Conservation (phyloP, 1,140 invertebrate genomes). For the Battus philenor region DNA sequence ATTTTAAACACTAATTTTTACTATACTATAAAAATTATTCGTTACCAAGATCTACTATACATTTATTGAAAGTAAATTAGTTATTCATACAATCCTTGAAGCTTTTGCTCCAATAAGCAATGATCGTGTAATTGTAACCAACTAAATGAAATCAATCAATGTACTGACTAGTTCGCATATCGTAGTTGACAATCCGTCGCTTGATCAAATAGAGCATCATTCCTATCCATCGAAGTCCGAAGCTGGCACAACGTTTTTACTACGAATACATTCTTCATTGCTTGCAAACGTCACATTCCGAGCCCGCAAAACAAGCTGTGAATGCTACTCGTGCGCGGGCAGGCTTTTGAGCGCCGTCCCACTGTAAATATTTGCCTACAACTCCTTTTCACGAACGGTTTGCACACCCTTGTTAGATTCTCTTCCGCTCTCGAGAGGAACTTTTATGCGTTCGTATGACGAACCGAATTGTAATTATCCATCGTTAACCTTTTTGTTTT, state of each 20-base stretch:
- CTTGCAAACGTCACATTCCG: constrained; percentile 44
- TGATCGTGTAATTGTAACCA: too few species aligned
- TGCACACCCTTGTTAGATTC: constrained; percentile 12
- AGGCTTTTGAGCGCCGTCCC: constrained; percentile 12
- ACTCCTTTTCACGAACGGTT: constrained; percentile 16
- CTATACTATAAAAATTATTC: too few species aligned
- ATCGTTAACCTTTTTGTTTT: constrained; percentile 2
- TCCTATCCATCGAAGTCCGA: constrained; percentile 15
- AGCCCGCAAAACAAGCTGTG: constrained; percentile 35
- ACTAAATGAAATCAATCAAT: too few species aligned
- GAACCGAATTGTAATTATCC: constrained; percentile 6
- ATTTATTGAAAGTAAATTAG: too few species aligned
- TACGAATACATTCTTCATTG: constrained; percentile 44
- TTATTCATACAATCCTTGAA: too few species aligned
- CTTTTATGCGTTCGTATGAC: constrained; percentile 1
- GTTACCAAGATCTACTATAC: too few species aligned
- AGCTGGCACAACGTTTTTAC: constrained; percentile 47
- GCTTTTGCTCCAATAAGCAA: too few species aligned
- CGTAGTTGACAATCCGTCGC: too few species aligned
- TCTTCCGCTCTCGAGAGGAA: constrained; percentile 5
- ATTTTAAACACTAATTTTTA: too few species aligned
- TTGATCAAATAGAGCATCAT: constrained; percentile 35
- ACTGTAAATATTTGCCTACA: constrained; percentile 20
- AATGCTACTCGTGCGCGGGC: constrained; percentile 26
- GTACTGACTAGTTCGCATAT: too few species aligned